phyloP scores from a whole-genome alignment of 2,888 invertebrate genomes.

The Gastrophysa polygoni region DNA sequence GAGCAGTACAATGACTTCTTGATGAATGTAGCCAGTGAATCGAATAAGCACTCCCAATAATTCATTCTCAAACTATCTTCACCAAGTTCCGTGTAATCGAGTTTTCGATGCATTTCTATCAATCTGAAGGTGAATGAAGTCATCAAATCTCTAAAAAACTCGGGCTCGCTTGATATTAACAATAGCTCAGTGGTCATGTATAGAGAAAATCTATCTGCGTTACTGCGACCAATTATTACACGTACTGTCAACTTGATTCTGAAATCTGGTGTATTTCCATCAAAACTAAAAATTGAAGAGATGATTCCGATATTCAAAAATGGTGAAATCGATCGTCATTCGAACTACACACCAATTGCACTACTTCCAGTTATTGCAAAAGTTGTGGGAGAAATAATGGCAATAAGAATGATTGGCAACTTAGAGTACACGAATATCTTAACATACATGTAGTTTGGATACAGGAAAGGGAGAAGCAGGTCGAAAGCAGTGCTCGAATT shows the following conservation, averaged over 20 bases:
- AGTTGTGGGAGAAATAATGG: background rate
- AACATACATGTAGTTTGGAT: background rate
- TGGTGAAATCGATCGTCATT: background rate
- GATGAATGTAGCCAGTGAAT: too few species aligned
- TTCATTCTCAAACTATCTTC: too few species aligned
- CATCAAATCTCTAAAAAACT: background rate
- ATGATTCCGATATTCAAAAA: background rate
- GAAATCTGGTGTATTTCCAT: background rate
- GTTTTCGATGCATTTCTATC: too few species aligned
- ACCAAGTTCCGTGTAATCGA: too few species aligned
- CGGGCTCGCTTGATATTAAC: background rate
- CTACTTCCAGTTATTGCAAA: background rate
- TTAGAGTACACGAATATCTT: background rate
- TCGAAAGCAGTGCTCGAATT: too few species aligned
- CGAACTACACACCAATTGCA: background rate
- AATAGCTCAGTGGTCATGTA: background rate
- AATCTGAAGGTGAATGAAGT: too few species aligned
- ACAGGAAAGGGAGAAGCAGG: too few species aligned
- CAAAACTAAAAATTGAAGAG: background rate
- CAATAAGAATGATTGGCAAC: background rate
- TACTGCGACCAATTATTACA: too few species aligned
- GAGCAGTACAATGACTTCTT: too few species aligned
- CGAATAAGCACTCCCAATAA: too few species aligned
- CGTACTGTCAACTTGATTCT: background rate
- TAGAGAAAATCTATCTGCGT: too few species aligned